These are phyloP conservation scores for Rhamnusium bicolor DNA, from an alignment of 2,888 invertebrate species.

Conservation along the genomic window DNA sequence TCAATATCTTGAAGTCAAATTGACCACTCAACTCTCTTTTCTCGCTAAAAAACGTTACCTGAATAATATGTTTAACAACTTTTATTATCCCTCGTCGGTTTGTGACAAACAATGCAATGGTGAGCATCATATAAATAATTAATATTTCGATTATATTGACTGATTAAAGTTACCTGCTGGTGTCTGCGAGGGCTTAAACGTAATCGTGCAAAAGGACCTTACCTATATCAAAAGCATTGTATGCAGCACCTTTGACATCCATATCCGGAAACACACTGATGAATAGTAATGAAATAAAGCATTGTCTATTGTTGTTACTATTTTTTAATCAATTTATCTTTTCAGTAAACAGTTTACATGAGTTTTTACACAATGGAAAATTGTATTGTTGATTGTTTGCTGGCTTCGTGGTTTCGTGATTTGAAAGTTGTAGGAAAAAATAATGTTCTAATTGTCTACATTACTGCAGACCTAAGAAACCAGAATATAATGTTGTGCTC, in stretches of 20 bases:
- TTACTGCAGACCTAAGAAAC: no score
- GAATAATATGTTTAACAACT: background rate
- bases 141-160: slow-evolving; percentile 8
- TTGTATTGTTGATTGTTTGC: background rate
- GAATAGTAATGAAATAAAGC: slow-evolving; percentile 34
- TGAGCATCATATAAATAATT: background rate
- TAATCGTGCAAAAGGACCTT: background rate
- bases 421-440: background rate
- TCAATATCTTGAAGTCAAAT: background rate
- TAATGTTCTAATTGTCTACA: no score
- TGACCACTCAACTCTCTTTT: background rate
- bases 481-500: no score
- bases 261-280: slow-evolving; percentile 30
- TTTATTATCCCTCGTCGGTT: background rate
- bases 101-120: background rate
- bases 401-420: background rate
- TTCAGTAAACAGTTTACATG: slow-evolving; percentile 14
- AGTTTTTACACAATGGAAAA: slow-evolving; percentile 1
- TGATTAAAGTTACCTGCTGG: slow-evolving; percentile 1
- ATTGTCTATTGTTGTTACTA: slow-evolving; percentile 29
- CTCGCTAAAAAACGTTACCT: background rate
- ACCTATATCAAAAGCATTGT: background rate
- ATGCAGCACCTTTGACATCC: background rate
- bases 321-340: slow-evolving; percentile 20
- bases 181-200: background rate